phyloP scores from a whole-genome alignment of 2,888 invertebrate genomes.

The Eutolmus rufibarbis region DNA sequence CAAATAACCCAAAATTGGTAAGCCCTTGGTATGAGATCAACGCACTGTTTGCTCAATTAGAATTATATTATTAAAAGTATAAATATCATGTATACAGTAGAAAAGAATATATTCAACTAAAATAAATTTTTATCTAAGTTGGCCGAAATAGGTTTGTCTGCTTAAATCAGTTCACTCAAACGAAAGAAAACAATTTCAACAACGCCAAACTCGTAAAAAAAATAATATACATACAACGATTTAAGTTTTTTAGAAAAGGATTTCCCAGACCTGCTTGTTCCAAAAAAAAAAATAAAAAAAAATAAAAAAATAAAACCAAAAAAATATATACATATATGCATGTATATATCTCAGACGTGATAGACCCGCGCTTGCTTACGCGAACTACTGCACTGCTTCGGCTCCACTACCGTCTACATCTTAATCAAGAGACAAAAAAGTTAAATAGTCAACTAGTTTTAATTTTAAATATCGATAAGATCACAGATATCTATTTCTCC shows the following conservation, averaged over 20 bases:
- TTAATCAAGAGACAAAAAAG: slow-evolving; percentile 42
- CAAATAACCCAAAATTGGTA: background rate
- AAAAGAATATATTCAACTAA: background rate
- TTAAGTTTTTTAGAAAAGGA: background rate
- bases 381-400: background rate
- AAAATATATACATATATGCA: background rate
- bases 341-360: slow-evolving; percentile 2
- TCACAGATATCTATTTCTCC: slow-evolving; percentile 63
- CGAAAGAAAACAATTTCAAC: background rate
- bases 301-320: background rate
- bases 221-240: background rate
- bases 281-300: background rate
- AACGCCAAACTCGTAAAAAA: background rate
- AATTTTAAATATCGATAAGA: slow-evolving; percentile 62
- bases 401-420: background rate
- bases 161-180: background rate
- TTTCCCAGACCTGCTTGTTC: slow-evolving; percentile 16
- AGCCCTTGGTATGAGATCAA: background rate
- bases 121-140: background rate
- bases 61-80: background rate
- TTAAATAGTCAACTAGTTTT: slow-evolving; percentile 48
- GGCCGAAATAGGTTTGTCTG: background rate
- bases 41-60: background rate
- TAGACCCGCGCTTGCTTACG: background rate
- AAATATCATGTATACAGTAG: background rate